Conservation (phyloP, 1,140 invertebrate genomes). For the Heterodera schachtii region DNA sequence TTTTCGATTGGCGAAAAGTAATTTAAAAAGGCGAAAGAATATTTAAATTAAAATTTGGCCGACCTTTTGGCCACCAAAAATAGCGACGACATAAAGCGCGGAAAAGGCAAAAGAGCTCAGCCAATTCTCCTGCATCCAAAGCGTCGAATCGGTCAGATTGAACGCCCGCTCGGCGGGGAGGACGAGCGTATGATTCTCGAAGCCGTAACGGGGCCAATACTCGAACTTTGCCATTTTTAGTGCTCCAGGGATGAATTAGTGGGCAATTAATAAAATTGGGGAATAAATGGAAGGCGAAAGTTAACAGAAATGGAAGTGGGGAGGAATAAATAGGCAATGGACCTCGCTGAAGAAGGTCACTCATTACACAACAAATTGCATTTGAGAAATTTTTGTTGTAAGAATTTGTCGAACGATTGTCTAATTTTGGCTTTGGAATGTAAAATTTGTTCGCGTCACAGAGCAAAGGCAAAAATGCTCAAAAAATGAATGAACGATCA, state of each 20-base stretch:
- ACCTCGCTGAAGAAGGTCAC: neutral
- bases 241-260: neutral
- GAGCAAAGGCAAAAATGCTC: no score
- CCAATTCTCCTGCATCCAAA: slow-evolving; percentile 96
- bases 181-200: slow-evolving; percentile 83
- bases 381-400: no score
- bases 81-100: slow-evolving; percentile 85
- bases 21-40: slow-evolving; percentile 74
- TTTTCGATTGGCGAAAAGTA: no score
- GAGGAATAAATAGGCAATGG: neutral
- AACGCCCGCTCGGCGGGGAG: slow-evolving; percentile 93
- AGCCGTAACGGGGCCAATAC: slow-evolving; percentile 60
- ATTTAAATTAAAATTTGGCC: slow-evolving; percentile 77
- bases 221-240: slow-evolving; percentile 59
- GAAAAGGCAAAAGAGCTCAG: slow-evolving; percentile 76
- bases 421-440: neutral
- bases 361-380: neutral
- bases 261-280: neutral
- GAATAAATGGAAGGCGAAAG: neutral
- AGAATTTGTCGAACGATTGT: neutral
- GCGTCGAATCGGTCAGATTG: slow-evolving; percentile 79
- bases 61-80: slow-evolving; percentile 82
- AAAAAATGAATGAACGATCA: neutral
- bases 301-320: neutral
- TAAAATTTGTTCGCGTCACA: neutral